Evolutionary conservation across 37 sponge, comb jelly and placozoan genomes (phyloP).

Genomic region (Oopsacas minuta): DNA sequence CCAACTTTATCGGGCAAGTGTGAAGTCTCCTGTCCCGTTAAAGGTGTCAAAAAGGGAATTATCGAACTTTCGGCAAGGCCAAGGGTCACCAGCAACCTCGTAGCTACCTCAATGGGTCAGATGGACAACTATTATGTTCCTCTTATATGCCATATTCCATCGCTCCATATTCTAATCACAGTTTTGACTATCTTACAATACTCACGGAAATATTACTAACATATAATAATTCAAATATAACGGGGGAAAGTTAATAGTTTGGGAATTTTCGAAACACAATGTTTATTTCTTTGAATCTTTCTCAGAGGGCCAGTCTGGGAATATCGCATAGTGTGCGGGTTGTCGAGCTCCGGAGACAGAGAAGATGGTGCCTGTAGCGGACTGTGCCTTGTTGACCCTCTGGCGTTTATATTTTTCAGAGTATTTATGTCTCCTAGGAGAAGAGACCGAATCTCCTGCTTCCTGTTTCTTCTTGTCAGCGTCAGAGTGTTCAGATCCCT

Average conservation of each 20-base stretch:
- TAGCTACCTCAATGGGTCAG: too few species aligned
- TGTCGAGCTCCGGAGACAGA: neutral
- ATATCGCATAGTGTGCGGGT: conserved; percentile 11
- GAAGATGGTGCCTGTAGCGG: neutral
- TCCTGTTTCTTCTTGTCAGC: neutral
- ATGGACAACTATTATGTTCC: too few species aligned
- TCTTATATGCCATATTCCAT: too few species aligned
- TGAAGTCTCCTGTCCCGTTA: too few species aligned
- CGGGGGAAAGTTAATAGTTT: neutral
- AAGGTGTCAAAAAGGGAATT: too few species aligned
- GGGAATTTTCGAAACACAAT: neutral
- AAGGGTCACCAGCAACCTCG: too few species aligned
- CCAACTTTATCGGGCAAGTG: too few species aligned
- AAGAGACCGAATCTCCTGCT: neutral
- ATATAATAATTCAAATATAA: too few species aligned
- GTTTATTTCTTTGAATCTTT: neutral
- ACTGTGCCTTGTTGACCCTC: conserved; percentile 4
- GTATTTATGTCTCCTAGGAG: neutral
- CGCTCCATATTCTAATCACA: too few species aligned
- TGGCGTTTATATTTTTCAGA: neutral
- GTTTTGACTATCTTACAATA: too few species aligned
- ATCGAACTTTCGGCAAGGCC: too few species aligned
- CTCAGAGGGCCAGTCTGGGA: conserved; percentile 15
- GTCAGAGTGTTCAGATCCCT: neutral
- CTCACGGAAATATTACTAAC: too few species aligned